Evolutionary conservation across 2,888 invertebrate genomes (phyloP).

Genomic region (Lithophane semibrunnea): DNA sequence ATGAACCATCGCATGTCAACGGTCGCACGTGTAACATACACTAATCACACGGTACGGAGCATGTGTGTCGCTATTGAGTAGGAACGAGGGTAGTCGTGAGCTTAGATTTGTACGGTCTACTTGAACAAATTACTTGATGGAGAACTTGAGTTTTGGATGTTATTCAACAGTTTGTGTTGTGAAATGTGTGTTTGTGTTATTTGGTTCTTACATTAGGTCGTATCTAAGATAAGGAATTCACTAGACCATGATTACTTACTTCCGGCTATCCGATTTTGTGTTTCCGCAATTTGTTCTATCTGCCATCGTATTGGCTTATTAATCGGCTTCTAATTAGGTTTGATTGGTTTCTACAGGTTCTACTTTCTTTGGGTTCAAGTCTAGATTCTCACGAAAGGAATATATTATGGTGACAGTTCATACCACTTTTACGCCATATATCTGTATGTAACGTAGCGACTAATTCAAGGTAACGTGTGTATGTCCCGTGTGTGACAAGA

Average conservation of each 20-base stretch:
- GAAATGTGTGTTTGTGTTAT: neutral
- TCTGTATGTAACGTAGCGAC: slow-evolving; percentile 32
- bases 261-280: neutral
- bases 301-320: neutral
- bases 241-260: neutral
- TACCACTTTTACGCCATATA: slow-evolving; percentile 8
- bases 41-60: slow-evolving; percentile 50
- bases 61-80: slow-evolving; percentile 50
- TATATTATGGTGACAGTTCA: neutral
- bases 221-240: neutral
- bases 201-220: neutral
- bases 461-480: slow-evolving; percentile 52
- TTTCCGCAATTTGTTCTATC: neutral
- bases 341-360: neutral
- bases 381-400: neutral
- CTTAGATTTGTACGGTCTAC: slow-evolving; percentile 60
- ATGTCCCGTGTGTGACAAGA: slow-evolving; percentile 62
- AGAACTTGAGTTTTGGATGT: slow-evolving; percentile 24
- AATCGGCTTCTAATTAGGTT: neutral
- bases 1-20: slow-evolving; percentile 45
- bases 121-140: slow-evolving; percentile 48
- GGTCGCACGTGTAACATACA: slow-evolving; percentile 55
- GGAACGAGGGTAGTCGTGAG: slow-evolving; percentile 59
- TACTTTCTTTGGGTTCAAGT: neutral
- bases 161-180: slow-evolving; percentile 18